These are phyloP conservation scores for Panulirus ornatus DNA, from an alignment of 1,140 invertebrate genomes.

Conservation along the genomic window DNA sequence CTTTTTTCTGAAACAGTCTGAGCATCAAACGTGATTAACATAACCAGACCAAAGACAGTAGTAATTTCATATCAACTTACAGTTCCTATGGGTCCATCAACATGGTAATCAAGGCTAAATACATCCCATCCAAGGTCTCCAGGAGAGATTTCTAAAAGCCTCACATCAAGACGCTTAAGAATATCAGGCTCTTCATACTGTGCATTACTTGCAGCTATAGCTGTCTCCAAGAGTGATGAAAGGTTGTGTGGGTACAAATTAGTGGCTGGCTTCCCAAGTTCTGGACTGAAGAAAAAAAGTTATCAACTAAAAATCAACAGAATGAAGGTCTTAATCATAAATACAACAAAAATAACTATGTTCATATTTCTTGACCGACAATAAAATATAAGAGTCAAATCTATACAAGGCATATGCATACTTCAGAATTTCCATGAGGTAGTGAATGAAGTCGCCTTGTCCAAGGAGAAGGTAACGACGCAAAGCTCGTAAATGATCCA, in stretches of 20 bases:
- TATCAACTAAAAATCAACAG: background rate
- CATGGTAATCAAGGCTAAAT: conserved; percentile 94
- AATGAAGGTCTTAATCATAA: conserved; percentile 2
- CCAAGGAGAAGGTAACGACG: conserved; percentile 93
- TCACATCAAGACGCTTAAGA: conserved; percentile 90
- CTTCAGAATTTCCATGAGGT: conserved; percentile 94
- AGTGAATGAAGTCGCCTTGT: conserved; percentile 96
- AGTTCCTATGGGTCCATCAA: conserved; percentile 94
- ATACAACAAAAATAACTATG: background rate
- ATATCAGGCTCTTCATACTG: conserved; percentile 96
- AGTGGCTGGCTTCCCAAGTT: conserved; percentile 92
- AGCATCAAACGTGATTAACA: too few relatives aligned
- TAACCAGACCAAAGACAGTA: too few relatives aligned
- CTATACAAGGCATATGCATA: conserved; percentile 78
- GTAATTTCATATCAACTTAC: conserved; percentile 78
- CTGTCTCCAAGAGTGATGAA: conserved; percentile 92
- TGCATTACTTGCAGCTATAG: conserved; percentile 95
- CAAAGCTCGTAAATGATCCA: conserved; percentile 94
- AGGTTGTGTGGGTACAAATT: conserved; percentile 93
- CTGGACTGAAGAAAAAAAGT: conserved; percentile 83
- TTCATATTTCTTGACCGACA: too few relatives aligned
- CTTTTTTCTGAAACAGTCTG: too few relatives aligned
- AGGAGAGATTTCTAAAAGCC: conserved; percentile 86
- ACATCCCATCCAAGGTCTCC: conserved; percentile 97
- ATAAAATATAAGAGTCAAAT: too few relatives aligned